A percentile compares a stretch with the other conserved stretches of the same genome.
Evolutionary conservation across 2,797 vertebrate genomes (phyloP).

Genomic region (Tarsius wallacei): DNA sequence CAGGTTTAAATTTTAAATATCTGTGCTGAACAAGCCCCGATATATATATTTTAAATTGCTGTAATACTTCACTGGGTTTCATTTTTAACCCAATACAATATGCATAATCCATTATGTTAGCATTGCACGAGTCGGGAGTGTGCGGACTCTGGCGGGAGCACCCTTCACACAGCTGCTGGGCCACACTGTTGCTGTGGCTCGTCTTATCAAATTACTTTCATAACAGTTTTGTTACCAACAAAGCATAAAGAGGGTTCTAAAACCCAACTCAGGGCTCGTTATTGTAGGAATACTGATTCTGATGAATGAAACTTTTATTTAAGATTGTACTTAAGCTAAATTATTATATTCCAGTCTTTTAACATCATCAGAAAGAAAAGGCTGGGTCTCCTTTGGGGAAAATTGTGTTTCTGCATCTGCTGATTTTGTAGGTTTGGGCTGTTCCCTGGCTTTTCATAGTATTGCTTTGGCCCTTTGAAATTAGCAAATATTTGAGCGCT

Average conservation of each 20-base stretch:
- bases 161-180: conserved; percentile 64
- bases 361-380: conserved; percentile 70
- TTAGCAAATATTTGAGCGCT: neutral
- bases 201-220: conserved; percentile 83
- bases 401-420: conserved; percentile 28
- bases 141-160: conserved; percentile 77
- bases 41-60: conserved; percentile 91
- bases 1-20: conserved; percentile 93
- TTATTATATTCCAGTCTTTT: conserved; percentile 67
- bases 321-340: conserved; percentile 78
- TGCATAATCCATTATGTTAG: conserved; percentile 92
- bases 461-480: conserved; percentile 42
- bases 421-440: conserved; percentile 19
- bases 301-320: conserved; percentile 83
- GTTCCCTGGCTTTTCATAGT: neutral
- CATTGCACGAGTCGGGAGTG: conserved; percentile 89
- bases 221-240: conserved; percentile 83
- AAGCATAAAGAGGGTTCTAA: conserved; percentile 78
- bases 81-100: conserved; percentile 91
- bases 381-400: conserved; percentile 54
- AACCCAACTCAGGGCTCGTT: conserved; percentile 79
- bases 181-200: conserved; percentile 45
- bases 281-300: conserved; percentile 68
- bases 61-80: conserved; percentile 92
- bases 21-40: conserved; percentile 88